Base-by-base conservation (phyloP, 1,140 invertebrate genomes). In the Tetranychus cinnabarinus region DNA sequence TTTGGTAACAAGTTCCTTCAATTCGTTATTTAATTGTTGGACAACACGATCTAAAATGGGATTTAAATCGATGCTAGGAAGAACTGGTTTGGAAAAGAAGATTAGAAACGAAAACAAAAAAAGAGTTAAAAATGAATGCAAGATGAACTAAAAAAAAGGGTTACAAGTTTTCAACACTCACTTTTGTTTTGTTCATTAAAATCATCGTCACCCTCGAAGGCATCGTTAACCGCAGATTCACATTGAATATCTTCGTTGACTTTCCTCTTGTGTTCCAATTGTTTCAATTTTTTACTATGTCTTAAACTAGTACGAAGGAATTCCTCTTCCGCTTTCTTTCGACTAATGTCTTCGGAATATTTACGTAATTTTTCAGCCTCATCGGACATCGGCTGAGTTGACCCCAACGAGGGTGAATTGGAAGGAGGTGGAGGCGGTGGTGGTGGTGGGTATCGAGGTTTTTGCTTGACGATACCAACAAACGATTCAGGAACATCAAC, bases 401-500 rank as follows among this genome's bases (percentile, higher is more conserved):
- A 15, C n/a, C 8, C 10, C 31, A 34, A 42, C 5, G 39, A 42
- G 5, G 39, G 23, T 23, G 23, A 7, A 6, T 5, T 7, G 7
- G 5, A 7, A 7, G 50, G 34, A 54, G 50, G n/a, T 42, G 39
- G 5, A 42, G 39, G 39, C 5, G 39, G 39, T 33, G 57, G n/a
- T 31, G 64, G 64, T 37, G 64, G 65, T 58, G 65, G 63, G 47
- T 65, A 65, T 31, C 63, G 60, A 10, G 63, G 63, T 31, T 60
- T 48, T 39, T 64, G 63, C 37, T 64, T 64, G 2, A 64, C 60
- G 5, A 64, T 57, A 31, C 61, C 65, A 66, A 93, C 82, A 76
- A 97, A 96, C 69, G 82, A 84, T 70, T 93, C 90, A 68, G 93
- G 93, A 64, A 93, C 90, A 75, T 97, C 93, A 70, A 97, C 90